A percentile compares a stretch with the other conserved stretches of the same genome.
Conservation (phyloP, 2,797 vertebrate genomes). For the Lepilemur septentrionalis region DNA sequence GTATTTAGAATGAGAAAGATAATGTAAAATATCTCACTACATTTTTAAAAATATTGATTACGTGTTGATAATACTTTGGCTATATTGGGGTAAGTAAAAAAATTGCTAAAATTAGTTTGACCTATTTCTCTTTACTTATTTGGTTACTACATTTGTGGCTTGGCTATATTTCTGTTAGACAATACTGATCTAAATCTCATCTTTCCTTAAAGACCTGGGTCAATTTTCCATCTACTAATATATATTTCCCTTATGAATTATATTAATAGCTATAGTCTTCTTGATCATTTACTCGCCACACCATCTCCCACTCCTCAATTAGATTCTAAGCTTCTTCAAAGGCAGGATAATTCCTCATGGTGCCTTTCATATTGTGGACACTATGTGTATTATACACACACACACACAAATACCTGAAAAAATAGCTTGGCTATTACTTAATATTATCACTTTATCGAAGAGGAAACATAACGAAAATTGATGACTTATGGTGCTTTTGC, state of each 20-base stretch:
- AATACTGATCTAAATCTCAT: not conserved
- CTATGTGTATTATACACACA: not conserved
- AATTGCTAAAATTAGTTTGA: not conserved
- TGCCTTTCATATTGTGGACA: not conserved
- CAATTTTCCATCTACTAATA: not conserved
- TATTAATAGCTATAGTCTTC: not conserved
- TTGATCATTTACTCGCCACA: not conserved
- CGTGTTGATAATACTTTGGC: not conserved
- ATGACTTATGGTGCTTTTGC: not conserved
- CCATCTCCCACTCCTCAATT: not conserved
- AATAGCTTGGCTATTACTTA: not conserved
- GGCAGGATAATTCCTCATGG: not conserved
- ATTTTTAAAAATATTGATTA: not conserved
- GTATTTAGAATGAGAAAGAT: slow-evolving; percentile 4
- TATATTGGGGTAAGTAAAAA: not conserved
- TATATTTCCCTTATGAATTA: not conserved
- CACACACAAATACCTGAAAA: not conserved
- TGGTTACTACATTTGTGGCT: not conserved
- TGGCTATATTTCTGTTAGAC: not conserved
- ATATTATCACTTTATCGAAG: not conserved
- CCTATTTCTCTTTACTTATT: not conserved
- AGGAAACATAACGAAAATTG: not conserved
- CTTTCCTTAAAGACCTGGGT: not conserved
- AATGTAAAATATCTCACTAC: not conserved
- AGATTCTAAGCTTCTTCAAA: not conserved